Evolutionary conservation across 2,113 vertebrate species (phyloP).

Genomic region (Cettia cetti): DNA sequence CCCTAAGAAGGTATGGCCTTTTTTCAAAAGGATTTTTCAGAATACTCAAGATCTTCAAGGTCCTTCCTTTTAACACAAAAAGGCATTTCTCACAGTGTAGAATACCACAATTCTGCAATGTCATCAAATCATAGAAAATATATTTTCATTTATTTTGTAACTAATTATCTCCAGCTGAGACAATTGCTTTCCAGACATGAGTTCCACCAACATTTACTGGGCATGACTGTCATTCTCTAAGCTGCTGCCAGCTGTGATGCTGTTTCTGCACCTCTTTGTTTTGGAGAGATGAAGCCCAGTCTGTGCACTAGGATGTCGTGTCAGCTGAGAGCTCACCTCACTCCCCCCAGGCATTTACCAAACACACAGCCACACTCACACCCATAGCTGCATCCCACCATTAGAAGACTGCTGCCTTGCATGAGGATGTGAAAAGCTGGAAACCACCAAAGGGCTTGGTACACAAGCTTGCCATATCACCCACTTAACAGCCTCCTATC

Average conservation of each 20-base stretch:
- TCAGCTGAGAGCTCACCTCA: background rate
- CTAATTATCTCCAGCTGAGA: background rate
- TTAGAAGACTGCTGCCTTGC: slow-evolving; percentile 1
- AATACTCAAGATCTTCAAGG: background rate
- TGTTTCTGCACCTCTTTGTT: slow-evolving; percentile 14
- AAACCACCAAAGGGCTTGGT: background rate
- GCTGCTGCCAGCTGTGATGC: background rate
- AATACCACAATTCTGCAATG: background rate
- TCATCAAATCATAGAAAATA: background rate
- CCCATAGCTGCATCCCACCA: background rate
- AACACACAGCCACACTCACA: background rate
- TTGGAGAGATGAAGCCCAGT: background rate
- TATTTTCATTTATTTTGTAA: background rate
- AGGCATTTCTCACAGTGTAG: background rate
- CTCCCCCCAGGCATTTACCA: slow-evolving; percentile 44
- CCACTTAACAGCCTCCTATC: background rate
- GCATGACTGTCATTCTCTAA: background rate
- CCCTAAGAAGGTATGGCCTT: background rate
- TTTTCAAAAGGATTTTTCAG: background rate
- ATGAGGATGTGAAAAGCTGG: background rate
- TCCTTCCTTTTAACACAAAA: background rate
- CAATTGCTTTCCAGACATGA: background rate
- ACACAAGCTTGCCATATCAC: background rate
- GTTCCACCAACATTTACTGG: background rate
- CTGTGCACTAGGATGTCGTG: background rate